Evolutionary conservation across 2,888 invertebrate genomes (phyloP), one percentile per base, ranked within the genome.

Genomic region (Cheilosia vernalis): DNA sequence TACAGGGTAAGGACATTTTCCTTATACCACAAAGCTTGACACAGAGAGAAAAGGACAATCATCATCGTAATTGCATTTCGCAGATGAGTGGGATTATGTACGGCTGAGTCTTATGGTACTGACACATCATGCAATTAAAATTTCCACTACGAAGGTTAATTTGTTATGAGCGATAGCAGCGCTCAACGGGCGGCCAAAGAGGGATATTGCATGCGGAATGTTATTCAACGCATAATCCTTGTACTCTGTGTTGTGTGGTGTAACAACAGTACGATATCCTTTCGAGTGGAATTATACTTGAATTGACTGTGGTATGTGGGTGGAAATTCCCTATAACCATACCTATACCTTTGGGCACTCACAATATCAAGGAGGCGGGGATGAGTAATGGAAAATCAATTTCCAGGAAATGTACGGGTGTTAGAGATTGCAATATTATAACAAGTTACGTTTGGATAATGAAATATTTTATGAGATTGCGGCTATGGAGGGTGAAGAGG

Each of bases 51-150:
- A 74, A 76, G 76, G 42, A 84, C 74, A 84, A 84, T 70, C 69
- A 70, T 84, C 85, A 72, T 42, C 72, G 72, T 76, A 85, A 85
- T 85, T 85, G 81, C 81, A 85, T 85, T 84, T 81, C 63, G 66
- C 61, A 81, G 85, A 81, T 81, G 72, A 85, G 70, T 81, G 66
- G 42, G 76, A 67, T 85, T 76, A 72, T 76, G 40, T 72, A 72
- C 60, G 37, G 27, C 66, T 56, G 67, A 67, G 49, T 81, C 76
- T 77, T 72, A 67, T 73, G 85, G 67, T 72, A 42, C 49, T 81
- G 80, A 63, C 81, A 81, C 63, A 81, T 85, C 49, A 42, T 74
- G 56, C 67, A 67, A 81, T 77, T 72, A 69, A 79, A 69, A 74
- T 70, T 70, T 55, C 58, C 74, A 53, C 64, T 42, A 27, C 42